These are phyloP conservation scores for Apis florea DNA, from an alignment of 1,140 invertebrate genomes.

Conservation along the genomic window DNA sequence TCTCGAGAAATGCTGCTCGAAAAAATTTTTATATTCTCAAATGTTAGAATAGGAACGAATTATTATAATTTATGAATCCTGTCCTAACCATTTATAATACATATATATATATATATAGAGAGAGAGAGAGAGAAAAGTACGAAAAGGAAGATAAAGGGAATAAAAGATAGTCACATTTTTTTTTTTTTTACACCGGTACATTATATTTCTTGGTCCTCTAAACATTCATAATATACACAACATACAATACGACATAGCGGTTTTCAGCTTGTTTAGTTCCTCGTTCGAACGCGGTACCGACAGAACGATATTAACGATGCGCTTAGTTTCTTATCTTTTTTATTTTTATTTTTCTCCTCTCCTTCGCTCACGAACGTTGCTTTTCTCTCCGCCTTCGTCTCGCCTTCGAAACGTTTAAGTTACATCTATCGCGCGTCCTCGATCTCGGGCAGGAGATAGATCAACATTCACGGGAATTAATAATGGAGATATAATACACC, in stretches of 20 bases:
- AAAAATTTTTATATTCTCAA: too few relatives aligned
- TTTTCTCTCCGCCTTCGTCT: too few relatives aligned
- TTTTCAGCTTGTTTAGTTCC: slow-evolving; percentile 38
- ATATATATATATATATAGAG: too few relatives aligned
- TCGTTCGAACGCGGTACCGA: slow-evolving; percentile 21
- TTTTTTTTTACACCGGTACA: slow-evolving; percentile 56
- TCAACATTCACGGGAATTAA: slow-evolving; percentile 22
- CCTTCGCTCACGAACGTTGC: not conserved
- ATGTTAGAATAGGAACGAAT: too few relatives aligned
- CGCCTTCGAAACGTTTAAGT: too few relatives aligned
- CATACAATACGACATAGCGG: slow-evolving; percentile 64
- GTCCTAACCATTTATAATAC: too few relatives aligned
- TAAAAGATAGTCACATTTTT: not conserved
- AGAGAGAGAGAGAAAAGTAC: too few relatives aligned
- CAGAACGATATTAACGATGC: not conserved
- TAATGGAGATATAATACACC: slow-evolving; percentile 24
- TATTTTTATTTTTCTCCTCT: not conserved
- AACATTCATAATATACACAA: slow-evolving; percentile 76
- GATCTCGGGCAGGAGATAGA: slow-evolving; percentile 11
- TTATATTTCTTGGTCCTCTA: slow-evolving; percentile 76
- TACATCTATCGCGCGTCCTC: not conserved
- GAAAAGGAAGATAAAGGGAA: not conserved
- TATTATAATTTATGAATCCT: too few relatives aligned
- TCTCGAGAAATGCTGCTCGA: too few relatives aligned
- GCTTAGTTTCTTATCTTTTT: too few relatives aligned